phyloP scores from a whole-genome alignment of 2,888 invertebrate species.

The Drosophila melanosoma region DNA sequence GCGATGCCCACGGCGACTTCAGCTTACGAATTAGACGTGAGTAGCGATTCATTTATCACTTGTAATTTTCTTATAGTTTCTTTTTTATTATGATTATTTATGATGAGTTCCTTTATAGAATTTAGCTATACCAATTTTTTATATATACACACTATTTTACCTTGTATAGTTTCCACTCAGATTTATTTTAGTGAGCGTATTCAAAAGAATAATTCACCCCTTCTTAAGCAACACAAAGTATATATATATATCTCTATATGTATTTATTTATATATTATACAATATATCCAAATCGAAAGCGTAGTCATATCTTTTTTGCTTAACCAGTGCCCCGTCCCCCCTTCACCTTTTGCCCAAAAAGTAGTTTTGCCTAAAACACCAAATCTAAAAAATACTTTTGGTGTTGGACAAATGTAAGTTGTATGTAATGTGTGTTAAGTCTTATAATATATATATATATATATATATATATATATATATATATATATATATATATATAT shows the following conservation, averaged over 20 bases:
- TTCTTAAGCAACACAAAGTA: slow-evolving; percentile 68
- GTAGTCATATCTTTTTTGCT: slow-evolving; percentile 46
- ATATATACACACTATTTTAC: slow-evolving; percentile 21
- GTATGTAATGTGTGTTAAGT: slow-evolving; percentile 51
- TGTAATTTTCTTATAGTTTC: slow-evolving; percentile 36
- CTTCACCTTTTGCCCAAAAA: slow-evolving; percentile 44
- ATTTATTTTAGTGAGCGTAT: slow-evolving; percentile 32
- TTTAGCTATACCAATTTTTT: slow-evolving; percentile 12
- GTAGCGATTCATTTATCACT: slow-evolving; percentile 62
- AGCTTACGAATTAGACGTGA: slow-evolving; percentile 85
- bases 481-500: slow-evolving; percentile 2
- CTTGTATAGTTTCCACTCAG: slow-evolving; percentile 59
- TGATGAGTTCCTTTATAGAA: slow-evolving; percentile 41
- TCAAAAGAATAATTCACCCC: not conserved
- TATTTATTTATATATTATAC: slow-evolving; percentile 31
- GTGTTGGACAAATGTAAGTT: slow-evolving; percentile 70
- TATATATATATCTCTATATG: slow-evolving; percentile 72
- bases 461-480: not conserved
- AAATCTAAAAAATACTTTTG: slow-evolving; percentile 47
- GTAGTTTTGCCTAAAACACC: slow-evolving; percentile 53
- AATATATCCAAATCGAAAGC: slow-evolving; percentile 53
- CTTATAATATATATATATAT: slow-evolving; percentile 2
- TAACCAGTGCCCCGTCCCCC: slow-evolving; percentile 32
- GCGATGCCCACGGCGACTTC: slow-evolving; percentile 88
- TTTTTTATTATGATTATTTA: slow-evolving; percentile 27